Evolutionary conservation across 2,888 invertebrate species (phyloP).

Genomic region (Amiota mariae): DNA sequence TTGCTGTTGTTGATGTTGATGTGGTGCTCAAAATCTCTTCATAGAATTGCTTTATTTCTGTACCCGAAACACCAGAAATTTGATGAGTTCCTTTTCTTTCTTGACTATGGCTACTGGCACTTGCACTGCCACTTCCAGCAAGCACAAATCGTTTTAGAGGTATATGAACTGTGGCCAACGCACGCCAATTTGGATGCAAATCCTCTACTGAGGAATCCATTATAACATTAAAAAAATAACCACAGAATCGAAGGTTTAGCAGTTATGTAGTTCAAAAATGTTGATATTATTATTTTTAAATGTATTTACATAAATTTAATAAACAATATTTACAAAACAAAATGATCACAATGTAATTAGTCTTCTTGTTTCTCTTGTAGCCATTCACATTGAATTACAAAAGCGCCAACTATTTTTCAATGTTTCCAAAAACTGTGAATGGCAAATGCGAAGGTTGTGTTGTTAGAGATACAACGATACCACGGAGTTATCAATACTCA

Average conservation of each 20-base stretch:
- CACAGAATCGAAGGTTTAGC: no score
- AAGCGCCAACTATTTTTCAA: no score
- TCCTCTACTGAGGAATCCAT: constrained; percentile 57
- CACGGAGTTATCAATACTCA: no score
- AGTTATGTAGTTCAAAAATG: constrained; percentile 32
- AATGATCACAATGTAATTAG: not conserved
- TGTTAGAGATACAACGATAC: no score
- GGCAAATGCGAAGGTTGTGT: no score
- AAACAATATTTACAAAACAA: not conserved
- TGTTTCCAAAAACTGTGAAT: no score
- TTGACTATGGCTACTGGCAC: no score
- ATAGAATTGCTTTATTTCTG: constrained; percentile 65
- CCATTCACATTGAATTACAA: no score
- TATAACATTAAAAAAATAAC: constrained; percentile 31
- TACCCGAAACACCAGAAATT: constrained; percentile 50
- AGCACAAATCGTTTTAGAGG: constrained; percentile 69
- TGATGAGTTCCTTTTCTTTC: constrained; percentile 21
- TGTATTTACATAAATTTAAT: not conserved
- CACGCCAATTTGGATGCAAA: constrained; percentile 72
- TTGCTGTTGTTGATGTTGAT: constrained; percentile 12
- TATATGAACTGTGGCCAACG: constrained; percentile 67
- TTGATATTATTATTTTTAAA: not conserved
- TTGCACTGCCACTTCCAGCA: constrained; percentile 41
- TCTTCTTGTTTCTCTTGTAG: no score
- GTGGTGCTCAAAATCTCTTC: constrained; percentile 57